Conservation (phyloP, 1,140 invertebrate genomes). For the Drosophila sproati region DNA sequence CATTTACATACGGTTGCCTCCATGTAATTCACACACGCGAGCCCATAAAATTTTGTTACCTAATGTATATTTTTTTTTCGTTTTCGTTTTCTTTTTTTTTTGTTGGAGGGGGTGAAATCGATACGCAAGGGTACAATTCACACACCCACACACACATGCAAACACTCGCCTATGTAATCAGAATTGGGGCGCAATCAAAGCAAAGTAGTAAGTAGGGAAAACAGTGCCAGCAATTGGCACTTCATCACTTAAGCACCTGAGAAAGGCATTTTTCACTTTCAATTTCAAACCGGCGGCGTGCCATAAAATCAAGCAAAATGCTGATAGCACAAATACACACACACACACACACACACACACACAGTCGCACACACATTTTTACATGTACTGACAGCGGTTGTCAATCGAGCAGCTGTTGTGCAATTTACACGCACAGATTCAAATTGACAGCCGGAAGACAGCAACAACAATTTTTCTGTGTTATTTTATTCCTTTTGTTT, state of each 20-base stretch:
- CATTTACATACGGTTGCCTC: conserved; percentile 46
- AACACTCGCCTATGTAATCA: conserved; percentile 52
- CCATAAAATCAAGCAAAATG: conserved; percentile 78
- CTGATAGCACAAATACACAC: conserved; percentile 56
- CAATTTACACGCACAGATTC: conserved; percentile 79
- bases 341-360: conserved; percentile 16
- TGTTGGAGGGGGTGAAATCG: conserved; percentile 50
- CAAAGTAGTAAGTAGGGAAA: conserved; percentile 30
- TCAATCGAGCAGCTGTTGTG: conserved; percentile 80
- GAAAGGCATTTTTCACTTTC: conserved; percentile 82
- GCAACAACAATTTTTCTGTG: conserved; percentile 36
- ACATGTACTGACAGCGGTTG: conserved; percentile 20
- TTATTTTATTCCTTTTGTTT: not conserved
- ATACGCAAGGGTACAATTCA: conserved; percentile 31
- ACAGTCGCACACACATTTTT: not conserved
- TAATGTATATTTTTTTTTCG: conserved; percentile 35
- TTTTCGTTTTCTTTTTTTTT: conserved; percentile 20
- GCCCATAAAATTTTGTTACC: conserved; percentile 77
- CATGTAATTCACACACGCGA: conserved; percentile 66
- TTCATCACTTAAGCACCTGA: conserved; percentile 81
- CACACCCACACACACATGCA: conserved; percentile 42
- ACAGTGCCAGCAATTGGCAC: conserved; percentile 66
- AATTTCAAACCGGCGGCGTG: conserved; percentile 70
- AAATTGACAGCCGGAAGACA: conserved; percentile 75
- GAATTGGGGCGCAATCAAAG: conserved; percentile 62